phyloP scores from a whole-genome alignment of 2,888 invertebrate genomes.

The Syrphus vitripennis region DNA sequence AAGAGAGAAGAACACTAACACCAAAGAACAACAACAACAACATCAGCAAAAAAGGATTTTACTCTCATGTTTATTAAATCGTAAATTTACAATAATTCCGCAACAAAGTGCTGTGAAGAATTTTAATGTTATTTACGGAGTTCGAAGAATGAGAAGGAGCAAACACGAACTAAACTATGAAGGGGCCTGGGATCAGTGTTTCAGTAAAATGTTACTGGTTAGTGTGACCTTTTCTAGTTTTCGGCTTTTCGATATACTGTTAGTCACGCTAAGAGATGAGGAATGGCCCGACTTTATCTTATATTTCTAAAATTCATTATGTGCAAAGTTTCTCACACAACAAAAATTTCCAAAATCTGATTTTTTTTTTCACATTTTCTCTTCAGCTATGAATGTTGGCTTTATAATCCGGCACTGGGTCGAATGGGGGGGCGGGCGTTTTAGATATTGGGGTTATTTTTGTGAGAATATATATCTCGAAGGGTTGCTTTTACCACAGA shows the following conservation, averaged over 20 bases:
- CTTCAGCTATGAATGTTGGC: too few relatives aligned
- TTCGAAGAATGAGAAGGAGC: not conserved
- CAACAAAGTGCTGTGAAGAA: slow-evolving; percentile 67
- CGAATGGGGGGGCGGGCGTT: not conserved
- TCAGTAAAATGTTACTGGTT: too few relatives aligned
- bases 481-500: slow-evolving; percentile 52
- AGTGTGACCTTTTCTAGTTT: not conserved
- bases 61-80: slow-evolving; percentile 71
- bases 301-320: too few relatives aligned
- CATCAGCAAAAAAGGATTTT: slow-evolving; percentile 54
- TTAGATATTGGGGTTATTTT: slow-evolving; percentile 11
- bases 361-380: too few relatives aligned
- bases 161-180: not conserved
- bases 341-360: too few relatives aligned
- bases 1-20: slow-evolving; percentile 10
- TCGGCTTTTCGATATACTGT: too few relatives aligned
- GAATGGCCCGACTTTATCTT: too few relatives aligned
- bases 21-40: slow-evolving; percentile 27
- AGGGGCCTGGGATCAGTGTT: not conserved
- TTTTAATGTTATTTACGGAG: slow-evolving; percentile 56
- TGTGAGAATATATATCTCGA: slow-evolving; percentile 11
- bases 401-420: slow-evolving; percentile 1
- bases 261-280: too few relatives aligned
- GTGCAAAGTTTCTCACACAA: too few relatives aligned
- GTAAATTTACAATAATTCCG: slow-evolving; percentile 71